phyloP scores from a whole-genome alignment of 1,140 invertebrate species.

The Euura lappo region DNA sequence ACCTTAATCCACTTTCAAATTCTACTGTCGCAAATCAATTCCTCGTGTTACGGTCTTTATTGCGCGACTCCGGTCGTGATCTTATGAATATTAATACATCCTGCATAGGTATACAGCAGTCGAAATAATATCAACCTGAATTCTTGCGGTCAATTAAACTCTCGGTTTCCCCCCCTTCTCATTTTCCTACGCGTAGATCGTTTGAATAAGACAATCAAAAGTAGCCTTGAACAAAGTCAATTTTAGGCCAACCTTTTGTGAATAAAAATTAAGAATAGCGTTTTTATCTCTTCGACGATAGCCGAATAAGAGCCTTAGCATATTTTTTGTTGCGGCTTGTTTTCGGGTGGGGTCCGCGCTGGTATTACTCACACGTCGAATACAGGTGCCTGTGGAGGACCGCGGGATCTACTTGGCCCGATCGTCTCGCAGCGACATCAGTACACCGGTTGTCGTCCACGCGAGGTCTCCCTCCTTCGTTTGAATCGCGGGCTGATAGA shows the following conservation, averaged over 20 bases:
- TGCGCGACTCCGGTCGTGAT: not conserved
- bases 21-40: not conserved
- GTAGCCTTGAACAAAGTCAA: too few relatives aligned
- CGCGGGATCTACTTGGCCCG: not conserved
- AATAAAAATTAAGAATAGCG: not conserved
- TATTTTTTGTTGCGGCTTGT: not conserved
- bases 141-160: not conserved
- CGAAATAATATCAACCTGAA: not conserved
- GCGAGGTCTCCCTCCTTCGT: not conserved
- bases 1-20: too few relatives aligned
- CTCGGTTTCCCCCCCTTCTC: not conserved
- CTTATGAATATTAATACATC: constrained; percentile 1
- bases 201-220: not conserved
- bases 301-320: not conserved
- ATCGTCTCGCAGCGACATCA: not conserved
- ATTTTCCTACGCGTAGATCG: not conserved
- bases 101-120: not conserved
- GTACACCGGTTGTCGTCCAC: not conserved
- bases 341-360: not conserved
- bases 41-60: not conserved
- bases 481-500: not conserved
- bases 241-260: not conserved
- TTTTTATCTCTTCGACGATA: not conserved
- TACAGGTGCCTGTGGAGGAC: not conserved
- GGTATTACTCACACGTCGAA: not conserved